Evolutionary conservation across 2,888 invertebrate species (phyloP).

Genomic region (Standfussiana lucernea): DNA sequence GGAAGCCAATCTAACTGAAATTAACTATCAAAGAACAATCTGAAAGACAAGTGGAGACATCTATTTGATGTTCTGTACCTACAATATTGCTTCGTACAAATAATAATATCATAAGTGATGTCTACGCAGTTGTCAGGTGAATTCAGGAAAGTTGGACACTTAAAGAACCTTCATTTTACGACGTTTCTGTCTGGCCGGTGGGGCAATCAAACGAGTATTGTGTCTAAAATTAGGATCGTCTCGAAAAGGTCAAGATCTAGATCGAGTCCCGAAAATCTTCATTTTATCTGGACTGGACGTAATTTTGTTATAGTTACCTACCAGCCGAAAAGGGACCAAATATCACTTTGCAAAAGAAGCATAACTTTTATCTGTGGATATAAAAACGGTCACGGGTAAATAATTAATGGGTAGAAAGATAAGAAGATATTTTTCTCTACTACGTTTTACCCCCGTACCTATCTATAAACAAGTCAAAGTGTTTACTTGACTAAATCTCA

Average conservation of each 20-base stretch:
- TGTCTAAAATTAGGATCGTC: conserved; percentile 50
- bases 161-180: conserved; percentile 42
- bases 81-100: conserved; percentile 4
- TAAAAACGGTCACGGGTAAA: not conserved
- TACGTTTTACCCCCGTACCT: too few species aligned
- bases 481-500: too few species aligned
- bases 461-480: too few species aligned
- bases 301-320: not conserved
- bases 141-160: conserved; percentile 26
- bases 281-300: not conserved
- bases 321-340: not conserved
- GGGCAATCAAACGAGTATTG: conserved; percentile 48
- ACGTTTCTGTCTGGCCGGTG: conserved; percentile 50
- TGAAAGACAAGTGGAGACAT: not conserved
- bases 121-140: conserved; percentile 38
- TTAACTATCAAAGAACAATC: not conserved
- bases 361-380: not conserved
- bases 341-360: not conserved
- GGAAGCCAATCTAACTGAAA: too few species aligned
- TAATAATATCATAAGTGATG: conserved; percentile 25
- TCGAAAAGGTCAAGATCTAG: conserved; percentile 50
- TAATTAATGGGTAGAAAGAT: conserved; percentile 40
- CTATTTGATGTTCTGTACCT: conserved; percentile 1
- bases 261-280: not conserved
- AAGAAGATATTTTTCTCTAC: conserved; percentile 8